A percentile compares a stretch with the other conserved stretches of the same genome.
phyloP scores from a whole-genome alignment of 2,888 invertebrate genomes.

The Acleris sparsana region DNA sequence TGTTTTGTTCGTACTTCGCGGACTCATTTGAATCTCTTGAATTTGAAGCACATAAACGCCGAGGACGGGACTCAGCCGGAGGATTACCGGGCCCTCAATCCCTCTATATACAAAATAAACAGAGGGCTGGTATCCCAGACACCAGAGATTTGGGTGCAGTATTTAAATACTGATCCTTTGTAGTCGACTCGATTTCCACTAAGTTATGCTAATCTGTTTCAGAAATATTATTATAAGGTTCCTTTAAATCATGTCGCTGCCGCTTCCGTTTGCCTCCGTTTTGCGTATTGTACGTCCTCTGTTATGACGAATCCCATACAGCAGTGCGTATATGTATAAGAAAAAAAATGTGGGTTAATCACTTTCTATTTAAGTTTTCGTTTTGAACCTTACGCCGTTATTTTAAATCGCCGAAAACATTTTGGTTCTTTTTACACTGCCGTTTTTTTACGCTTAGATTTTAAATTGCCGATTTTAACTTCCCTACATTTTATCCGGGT shows the following conservation, averaged over 20 bases:
- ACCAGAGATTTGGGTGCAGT: constrained; percentile 54
- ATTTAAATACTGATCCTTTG: constrained; percentile 62
- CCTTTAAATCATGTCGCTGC: constrained; percentile 32
- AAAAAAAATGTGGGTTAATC: constrained; percentile 18
- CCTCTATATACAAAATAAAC: constrained; percentile 32
- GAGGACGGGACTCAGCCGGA: constrained; percentile 1
- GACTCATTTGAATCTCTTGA: constrained; percentile 25
- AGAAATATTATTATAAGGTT: constrained; percentile 52
- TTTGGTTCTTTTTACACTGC: no score
- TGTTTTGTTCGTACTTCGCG: constrained; percentile 6
- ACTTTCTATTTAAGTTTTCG: no score
- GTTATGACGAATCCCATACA: constrained; percentile 52
- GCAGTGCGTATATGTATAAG: constrained; percentile 47
- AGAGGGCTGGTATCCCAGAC: constrained; percentile 20
- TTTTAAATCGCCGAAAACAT: no score
- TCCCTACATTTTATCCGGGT: no score
- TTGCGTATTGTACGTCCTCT: constrained; percentile 51
- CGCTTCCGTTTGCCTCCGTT: constrained; percentile 45
- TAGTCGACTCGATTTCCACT: constrained; percentile 42
- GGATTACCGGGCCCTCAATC: constrained; percentile 25
- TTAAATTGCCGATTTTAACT: no score
- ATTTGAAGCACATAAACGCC: constrained; percentile 24
- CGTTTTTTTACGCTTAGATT: no score
- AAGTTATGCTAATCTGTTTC: constrained; percentile 62
- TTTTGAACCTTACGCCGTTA: no score